A percentile compares a stretch with the other conserved stretches of the same genome.
Conservation (phyloP, 2,113 vertebrate genomes). For the Cinclus cinclus region DNA sequence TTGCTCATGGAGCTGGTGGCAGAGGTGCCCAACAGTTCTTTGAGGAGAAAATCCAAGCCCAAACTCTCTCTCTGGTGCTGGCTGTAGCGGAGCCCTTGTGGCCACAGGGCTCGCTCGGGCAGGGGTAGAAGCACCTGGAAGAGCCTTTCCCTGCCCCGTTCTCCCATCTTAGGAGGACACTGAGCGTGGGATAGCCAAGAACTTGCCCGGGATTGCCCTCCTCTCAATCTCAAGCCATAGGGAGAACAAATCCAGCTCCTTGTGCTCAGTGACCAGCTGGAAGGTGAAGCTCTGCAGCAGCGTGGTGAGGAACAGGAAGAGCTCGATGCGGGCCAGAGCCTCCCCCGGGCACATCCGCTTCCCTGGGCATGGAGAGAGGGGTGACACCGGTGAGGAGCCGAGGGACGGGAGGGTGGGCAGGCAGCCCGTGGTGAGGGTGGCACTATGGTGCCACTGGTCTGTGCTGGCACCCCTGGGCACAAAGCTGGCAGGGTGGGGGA, state of each 20-base stretch:
- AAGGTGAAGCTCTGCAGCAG: slow-evolving; percentile 66
- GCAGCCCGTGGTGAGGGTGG: neutral
- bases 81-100: neutral
- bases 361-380: neutral
- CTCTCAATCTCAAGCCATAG: neutral
- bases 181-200: neutral
- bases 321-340: slow-evolving; percentile 33
- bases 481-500: neutral
- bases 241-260: neutral
- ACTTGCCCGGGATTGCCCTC: rapidly evolving
- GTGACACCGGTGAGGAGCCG: rapidly evolving
- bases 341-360: slow-evolving; percentile 57
- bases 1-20: neutral
- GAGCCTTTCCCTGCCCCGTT: rapidly evolving
- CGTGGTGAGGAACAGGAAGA: slow-evolving; percentile 60
- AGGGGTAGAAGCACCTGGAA: neutral
- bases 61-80: neutral
- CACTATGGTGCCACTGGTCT: rapidly evolving
- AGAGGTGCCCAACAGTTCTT: neutral
- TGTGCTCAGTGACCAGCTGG: neutral
- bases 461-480: rapidly evolving
- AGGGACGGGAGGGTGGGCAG: rapidly evolving
- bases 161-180: neutral
- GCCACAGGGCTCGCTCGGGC: neutral
- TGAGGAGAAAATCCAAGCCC: neutral